Base-by-base conservation (phyloP, 2,113 vertebrate genomes). In the Chrysemys picta region DNA sequence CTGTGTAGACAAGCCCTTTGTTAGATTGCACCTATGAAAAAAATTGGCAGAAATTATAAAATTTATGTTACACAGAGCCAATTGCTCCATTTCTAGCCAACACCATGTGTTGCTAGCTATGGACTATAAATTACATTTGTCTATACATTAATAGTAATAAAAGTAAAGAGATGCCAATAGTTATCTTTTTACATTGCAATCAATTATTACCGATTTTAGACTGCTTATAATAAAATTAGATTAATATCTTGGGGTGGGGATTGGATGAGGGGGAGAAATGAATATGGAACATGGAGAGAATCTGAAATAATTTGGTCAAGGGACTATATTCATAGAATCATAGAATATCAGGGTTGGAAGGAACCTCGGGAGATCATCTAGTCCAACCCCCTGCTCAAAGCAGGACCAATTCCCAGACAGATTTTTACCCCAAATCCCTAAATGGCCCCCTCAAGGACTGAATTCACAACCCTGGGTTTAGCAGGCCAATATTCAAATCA, bases 221-320 rank as follows among this genome's bases (percentile, higher is more conserved):
- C 14, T 89, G 25, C 12, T 76, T 45, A 27, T 69, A 69, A 89
- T 12, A 89, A 42, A 89, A 83, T 62, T 54, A 75, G 82, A 80
- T n/a, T 2, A 19, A 47, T 47, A 21, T 0, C 35, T 62, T 86
- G 0, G 53, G 6, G 53, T 0, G 59, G 52, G 7, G 29, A n/a
- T 79, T 85, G 89, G 29, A 45, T 89, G 53, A 47, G 45, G 11
- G 72, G 21, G 24, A 89, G 17, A 69, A 69, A n/a, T 87, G 4
- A 87, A 78, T 25, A 79, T 45, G 78, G 13, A 82, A 3, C 5
- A 59, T 69, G 6, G 19, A 49, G 25, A 84, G 5, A 42, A 81
- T 89, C 42, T 53, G 56, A 82, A 82, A 59, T 21, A 12, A 79
- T 49, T 29, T 27, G 27, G 29, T 53, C 53, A 76, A 89, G 81